Evolutionary conservation across 2,113 vertebrate genomes (phyloP).

Genomic region (Xiphophorus hellerii): DNA sequence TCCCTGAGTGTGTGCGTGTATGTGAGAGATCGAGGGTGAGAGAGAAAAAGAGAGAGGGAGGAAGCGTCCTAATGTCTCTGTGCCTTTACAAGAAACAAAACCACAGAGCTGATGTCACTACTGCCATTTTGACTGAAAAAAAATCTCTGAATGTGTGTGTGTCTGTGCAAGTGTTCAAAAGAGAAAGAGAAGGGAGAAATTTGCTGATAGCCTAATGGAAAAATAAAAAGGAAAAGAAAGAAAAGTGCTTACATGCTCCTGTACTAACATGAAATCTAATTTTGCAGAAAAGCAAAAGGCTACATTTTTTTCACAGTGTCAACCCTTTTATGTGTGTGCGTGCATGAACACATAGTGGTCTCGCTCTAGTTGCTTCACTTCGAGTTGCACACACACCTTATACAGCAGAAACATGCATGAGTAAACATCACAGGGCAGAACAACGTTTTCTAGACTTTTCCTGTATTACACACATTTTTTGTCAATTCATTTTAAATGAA

Average conservation of each 20-base stretch:
- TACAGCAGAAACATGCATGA: constrained; percentile 25
- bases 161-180: background rate
- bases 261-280: constrained; percentile 46
- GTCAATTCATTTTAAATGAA: constrained; percentile 4
- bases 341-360: constrained; percentile 39
- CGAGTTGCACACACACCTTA: constrained; percentile 24
- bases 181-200: background rate
- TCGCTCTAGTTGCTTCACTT: constrained; percentile 55
- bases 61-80: constrained; percentile 18
- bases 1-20: background rate
- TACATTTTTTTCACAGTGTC: constrained; percentile 45
- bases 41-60: background rate
- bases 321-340: constrained; percentile 38
- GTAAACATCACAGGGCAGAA: constrained; percentile 38
- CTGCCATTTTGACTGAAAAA: constrained; percentile 12
- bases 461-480: constrained; percentile 26
- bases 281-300: constrained; percentile 55
- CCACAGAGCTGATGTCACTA: constrained; percentile 22
- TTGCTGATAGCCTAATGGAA: constrained; percentile 6
- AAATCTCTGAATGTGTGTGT: background rate
- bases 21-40: background rate
- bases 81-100: constrained; percentile 30
- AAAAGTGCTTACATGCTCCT: constrained; percentile 55
- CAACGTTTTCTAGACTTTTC: constrained; percentile 32
- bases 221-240: constrained; percentile 20